Base-by-base conservation (phyloP, 2,113 vertebrate genomes). In the Rhombomys opimus region DNA sequence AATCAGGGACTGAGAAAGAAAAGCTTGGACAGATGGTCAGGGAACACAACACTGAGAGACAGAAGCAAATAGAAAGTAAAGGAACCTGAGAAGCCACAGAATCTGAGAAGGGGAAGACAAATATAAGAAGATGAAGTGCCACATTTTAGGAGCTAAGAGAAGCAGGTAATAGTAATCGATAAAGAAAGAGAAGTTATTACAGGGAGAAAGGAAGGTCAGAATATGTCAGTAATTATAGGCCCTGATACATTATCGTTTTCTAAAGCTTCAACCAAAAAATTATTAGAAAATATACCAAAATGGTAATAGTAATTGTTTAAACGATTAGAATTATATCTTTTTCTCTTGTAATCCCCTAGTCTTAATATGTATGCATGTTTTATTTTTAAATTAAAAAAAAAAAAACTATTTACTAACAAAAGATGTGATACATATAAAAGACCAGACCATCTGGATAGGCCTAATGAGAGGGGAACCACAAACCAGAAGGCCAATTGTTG, bases 271-370 rank as follows among this genome's bases (percentile, higher is more conserved):
- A 77, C 8, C 65, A 91, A 72, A 27, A 7, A 70, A 84, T 78
- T 95, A 90, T 30, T 65, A 73, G 65, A 75, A 94, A 95, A 95
- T 50, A 72, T 1, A 70, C 11, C 30, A 85, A 88, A 73, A 80
- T 76, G 13, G 52, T 89, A 32, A 35, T 25, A 27, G 13, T 25
- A 52, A 52, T 89, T 87, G 25, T 87, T 90, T 70, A 68, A 30
- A 46, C 73, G 2, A 63, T 50, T 41, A 2, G 12, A 25, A 81
- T 65, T 23, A 1, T 77, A 59, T 75, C 63, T 20, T 92, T 50
- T 27, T 73, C 17, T 96, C n/a, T 80, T 52, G 78, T 68, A 35
- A 61, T 30, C 27, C 32, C 52, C 30, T 35, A 72, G 7, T 38
- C 38, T 82, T 63, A 0, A 54, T 32, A 65, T 84, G 46, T 30